Conservation (phyloP, 2,888 invertebrate genomes). For the Taphrorychus bicolor region DNA sequence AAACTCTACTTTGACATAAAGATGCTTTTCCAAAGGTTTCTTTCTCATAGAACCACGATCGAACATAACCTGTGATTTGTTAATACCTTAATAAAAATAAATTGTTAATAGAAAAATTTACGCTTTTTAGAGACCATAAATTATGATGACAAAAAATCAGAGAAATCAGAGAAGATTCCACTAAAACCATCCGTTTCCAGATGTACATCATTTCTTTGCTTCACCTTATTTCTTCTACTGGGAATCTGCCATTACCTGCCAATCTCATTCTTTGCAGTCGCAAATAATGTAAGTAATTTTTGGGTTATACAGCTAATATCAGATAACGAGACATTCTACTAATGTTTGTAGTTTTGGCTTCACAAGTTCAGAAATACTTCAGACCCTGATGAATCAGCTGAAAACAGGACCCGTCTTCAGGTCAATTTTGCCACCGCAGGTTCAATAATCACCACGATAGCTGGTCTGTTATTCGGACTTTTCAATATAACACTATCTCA, state of each 20-base stretch:
- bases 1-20: too few relatives aligned
- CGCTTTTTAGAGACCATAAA: slow-evolving; percentile 12
- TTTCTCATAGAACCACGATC: too few relatives aligned
- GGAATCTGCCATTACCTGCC: slow-evolving; percentile 44
- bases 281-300: slow-evolving; percentile 44
- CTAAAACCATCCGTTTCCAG: slow-evolving; percentile 15
- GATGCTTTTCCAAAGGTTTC: too few relatives aligned
- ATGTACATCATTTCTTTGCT: slow-evolving; percentile 32
- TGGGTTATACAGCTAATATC: too few relatives aligned
- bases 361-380: slow-evolving; percentile 41
- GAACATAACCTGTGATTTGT: too few relatives aligned
- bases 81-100: too few relatives aligned
- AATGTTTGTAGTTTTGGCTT: slow-evolving; percentile 43
- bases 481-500: slow-evolving; percentile 39
- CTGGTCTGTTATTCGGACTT: slow-evolving; percentile 39
- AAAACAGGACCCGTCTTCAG: slow-evolving; percentile 37
- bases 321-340: too few relatives aligned
- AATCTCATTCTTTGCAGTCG: slow-evolving; percentile 42
- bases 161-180: slow-evolving; percentile 8
- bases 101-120: too few relatives aligned
- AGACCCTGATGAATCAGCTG: slow-evolving; percentile 25
- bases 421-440: slow-evolving; percentile 41
- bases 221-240: slow-evolving; percentile 39
- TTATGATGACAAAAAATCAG: slow-evolving; percentile 3
- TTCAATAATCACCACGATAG: slow-evolving; percentile 38